Conservation (phyloP, 1,140 invertebrate species). For the Himalopsyche phryganea region DNA sequence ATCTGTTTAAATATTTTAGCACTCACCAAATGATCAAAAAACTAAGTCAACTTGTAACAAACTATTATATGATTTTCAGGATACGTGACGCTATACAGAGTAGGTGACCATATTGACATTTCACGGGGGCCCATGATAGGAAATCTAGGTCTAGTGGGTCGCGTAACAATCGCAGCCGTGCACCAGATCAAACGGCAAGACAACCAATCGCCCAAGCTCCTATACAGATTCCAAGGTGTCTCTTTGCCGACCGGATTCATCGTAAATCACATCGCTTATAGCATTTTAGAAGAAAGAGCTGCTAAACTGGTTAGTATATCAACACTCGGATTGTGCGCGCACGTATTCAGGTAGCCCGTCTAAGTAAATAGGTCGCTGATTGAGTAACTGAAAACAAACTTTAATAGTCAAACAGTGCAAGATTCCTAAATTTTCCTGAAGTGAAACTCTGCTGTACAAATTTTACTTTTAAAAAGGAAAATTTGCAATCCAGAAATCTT, state of each 20-base stretch:
- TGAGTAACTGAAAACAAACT: no score
- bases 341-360: no score
- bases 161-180: constrained; percentile 69
- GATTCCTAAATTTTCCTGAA: no score
- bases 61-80: constrained; percentile 40
- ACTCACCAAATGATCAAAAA: no score
- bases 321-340: no score
- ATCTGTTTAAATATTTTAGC: no score
- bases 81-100: constrained; percentile 74
- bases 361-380: no score
- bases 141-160: constrained; percentile 70
- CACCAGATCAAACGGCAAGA: constrained; percentile 60
- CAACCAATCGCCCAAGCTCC: constrained; percentile 48
- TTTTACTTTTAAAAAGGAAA: no score
- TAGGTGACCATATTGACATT: constrained; percentile 85
- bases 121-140: constrained; percentile 86
- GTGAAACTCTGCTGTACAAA: no score
- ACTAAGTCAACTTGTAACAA: no score
- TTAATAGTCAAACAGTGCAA: no score
- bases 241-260: constrained; percentile 73
- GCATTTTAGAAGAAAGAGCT: constrained; percentile 70
- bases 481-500: no score
- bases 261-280: constrained; percentile 79
- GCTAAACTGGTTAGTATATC: constrained; percentile 66
- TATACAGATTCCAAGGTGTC: constrained; percentile 89